These are phyloP conservation scores for Brachionus angularis DNA, from an alignment of 1,140 invertebrate species.

Conservation along the genomic window DNA sequence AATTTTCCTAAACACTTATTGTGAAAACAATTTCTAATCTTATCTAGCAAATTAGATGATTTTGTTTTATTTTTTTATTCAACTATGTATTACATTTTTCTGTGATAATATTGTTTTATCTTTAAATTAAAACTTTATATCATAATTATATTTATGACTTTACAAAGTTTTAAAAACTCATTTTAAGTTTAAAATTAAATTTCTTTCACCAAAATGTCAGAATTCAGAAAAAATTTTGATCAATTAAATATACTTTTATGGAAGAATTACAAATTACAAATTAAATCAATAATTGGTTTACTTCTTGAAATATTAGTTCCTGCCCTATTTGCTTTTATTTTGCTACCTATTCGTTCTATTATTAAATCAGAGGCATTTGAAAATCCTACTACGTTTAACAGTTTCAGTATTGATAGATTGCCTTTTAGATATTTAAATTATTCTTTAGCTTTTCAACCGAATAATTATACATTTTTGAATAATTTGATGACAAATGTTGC, in stretches of 20 bases:
- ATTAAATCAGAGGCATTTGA: slow-evolving; percentile 46
- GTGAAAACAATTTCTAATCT: too few species aligned
- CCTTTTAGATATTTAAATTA: slow-evolving; percentile 42
- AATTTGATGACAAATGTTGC: slow-evolving; percentile 48
- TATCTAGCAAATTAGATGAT: too few species aligned
- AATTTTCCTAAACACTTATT: too few species aligned
- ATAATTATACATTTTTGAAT: slow-evolving; percentile 45
- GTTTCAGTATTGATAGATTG: slow-evolving; percentile 47
- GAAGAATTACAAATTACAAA: slow-evolving; percentile 54
- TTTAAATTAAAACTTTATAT: too few species aligned
- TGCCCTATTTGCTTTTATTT: slow-evolving; percentile 50
- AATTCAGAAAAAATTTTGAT: too few species aligned
- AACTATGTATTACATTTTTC: too few species aligned
- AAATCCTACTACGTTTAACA: slow-evolving; percentile 47
- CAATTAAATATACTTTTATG: slow-evolving; percentile 49
- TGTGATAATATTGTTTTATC: too few species aligned
- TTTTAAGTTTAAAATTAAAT: too few species aligned
- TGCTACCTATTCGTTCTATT: slow-evolving; percentile 50
- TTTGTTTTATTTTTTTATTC: too few species aligned
- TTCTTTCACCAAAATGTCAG: too few species aligned
- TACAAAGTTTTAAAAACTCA: too few species aligned
- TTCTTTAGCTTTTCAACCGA: slow-evolving; percentile 38
- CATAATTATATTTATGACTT: too few species aligned
- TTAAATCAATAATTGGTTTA: slow-evolving; percentile 49
- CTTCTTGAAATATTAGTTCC: slow-evolving; percentile 51